Conservation (phyloP, 1,140 invertebrate genomes). For the Papilio polyxenes region DNA sequence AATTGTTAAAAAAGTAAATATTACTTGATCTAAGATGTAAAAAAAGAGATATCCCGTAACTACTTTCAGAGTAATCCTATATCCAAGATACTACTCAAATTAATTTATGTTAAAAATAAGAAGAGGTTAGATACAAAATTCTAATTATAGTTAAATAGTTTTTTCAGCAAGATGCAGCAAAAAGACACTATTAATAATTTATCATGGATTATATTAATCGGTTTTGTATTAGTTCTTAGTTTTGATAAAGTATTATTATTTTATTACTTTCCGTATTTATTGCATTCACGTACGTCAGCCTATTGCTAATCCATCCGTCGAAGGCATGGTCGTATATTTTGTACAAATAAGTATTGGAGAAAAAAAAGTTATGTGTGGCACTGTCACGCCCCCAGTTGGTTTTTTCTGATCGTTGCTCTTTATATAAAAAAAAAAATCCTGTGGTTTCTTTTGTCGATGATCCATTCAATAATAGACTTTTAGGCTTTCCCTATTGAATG, state of each 20-base stretch:
- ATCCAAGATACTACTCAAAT: no score
- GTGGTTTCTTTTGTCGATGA: no score
- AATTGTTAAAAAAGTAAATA: not conserved
- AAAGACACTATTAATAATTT: not conserved
- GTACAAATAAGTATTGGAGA: not conserved
- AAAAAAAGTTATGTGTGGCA: not conserved
- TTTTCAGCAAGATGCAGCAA: not conserved
- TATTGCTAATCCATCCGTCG: not conserved
- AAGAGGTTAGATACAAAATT: not conserved
- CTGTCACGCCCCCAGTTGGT: no score
- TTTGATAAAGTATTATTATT: slow-evolving; percentile 22
- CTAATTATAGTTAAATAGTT: not conserved
- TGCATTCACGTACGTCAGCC: not conserved
- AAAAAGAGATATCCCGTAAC: not conserved
- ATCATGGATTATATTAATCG: slow-evolving; percentile 21
- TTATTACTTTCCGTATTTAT: slow-evolving; percentile 17
- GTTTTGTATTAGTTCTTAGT: not conserved
- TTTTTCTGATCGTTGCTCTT: not conserved
- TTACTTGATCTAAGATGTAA: not conserved
- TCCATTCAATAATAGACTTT: no score
- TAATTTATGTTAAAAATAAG: not conserved
- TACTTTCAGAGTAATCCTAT: no score
- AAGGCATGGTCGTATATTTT: not conserved
- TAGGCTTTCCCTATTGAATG: no score
- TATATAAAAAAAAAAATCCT: no score